Evolutionary conservation across 2,113 vertebrate species (phyloP), one percentile per base, ranked within the genome.

Genomic region (Paedocypris sp.): DNA sequence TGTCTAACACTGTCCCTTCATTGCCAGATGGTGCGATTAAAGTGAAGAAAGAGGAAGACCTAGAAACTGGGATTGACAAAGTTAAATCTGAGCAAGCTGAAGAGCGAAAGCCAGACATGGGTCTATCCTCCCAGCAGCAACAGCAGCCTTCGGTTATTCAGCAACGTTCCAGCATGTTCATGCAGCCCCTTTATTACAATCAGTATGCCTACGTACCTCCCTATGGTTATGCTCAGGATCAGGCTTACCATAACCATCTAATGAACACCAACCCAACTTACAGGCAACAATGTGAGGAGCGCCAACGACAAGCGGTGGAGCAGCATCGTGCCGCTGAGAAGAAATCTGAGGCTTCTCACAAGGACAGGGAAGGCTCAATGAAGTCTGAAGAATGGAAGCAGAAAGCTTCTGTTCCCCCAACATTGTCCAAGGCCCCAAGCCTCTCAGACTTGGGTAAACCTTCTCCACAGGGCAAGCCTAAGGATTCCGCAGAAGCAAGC

Each of bases 161-260:
- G 72, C 95, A 94, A 68, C 85, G 94, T 10, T 89, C 94, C 54
- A 94, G 87, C 77, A 91, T 97, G 91, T 99, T 95, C 82, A 97
- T 98, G 93, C 95, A 97, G 69, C 92, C 94, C 4, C 88, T 99
- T 2, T 99, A 99, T 80, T 99, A 99, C 71, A 97, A 93, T 83
- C 95, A 99, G 78, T 99, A 99, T 0, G 92, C 97, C 56, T 99
- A 98, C 0, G 90, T 95, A 20, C 91, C 93, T 0, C 91, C 92
- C 1, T 99, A 97, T 0, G 90, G 91, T 36, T 99, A 98, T 80
- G 70, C 68, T 3, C 79, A 78, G 0, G 94, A 99, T 73, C 95
- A 95, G 78, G 86, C 90, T 16, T 99, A 99, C 73, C 94, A 97
- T 0, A 86, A 88, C 63, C 95, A 98, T 77, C 82, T 98, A 66